A percentile compares a stretch with the other conserved stretches of the same genome.
Conservation (phyloP, 2,797 vertebrate genomes). For the Xyrichtys novacula region DNA sequence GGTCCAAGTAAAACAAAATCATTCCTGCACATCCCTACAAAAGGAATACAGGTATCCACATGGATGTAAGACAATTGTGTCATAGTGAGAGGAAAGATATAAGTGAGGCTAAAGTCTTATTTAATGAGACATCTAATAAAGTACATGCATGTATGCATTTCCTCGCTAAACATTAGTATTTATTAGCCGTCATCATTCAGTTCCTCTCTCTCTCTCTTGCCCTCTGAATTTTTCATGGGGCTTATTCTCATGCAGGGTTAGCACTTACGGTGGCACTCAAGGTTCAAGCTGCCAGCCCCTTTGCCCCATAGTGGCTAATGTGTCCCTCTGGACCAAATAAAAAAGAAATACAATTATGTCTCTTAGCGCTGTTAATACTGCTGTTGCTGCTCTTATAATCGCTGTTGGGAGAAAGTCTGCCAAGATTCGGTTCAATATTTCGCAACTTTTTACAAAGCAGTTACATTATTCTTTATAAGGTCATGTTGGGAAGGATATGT, state of each 20-base stretch:
- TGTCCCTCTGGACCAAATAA: slow-evolving; percentile 8
- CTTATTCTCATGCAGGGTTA: slow-evolving; percentile 30
- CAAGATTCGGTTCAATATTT: slow-evolving; percentile 1
- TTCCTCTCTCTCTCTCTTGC: neutral
- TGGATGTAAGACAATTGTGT: too few species aligned
- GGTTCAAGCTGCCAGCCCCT: neutral
- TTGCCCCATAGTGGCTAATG: slow-evolving; percentile 3
- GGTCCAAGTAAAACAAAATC: too few species aligned
- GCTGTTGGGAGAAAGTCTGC: neutral
- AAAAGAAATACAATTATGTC: neutral
- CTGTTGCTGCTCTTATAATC: neutral
- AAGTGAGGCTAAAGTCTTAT: too few species aligned
- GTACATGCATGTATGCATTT: neutral
- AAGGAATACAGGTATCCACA: too few species aligned
- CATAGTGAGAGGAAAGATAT: too few species aligned
- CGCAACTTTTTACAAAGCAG: neutral
- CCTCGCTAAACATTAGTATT: slow-evolving; percentile 5
- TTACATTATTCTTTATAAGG: neutral
- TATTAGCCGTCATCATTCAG: slow-evolving; percentile 9
- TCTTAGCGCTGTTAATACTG: neutral
- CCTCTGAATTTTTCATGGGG: slow-evolving; percentile 32
- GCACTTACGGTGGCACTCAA: neutral
- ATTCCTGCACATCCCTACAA: too few species aligned
- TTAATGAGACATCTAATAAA: too few species aligned
- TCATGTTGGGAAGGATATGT: too few species aligned